A percentile compares a stretch with the other conserved stretches of the same genome.
phyloP scores from a whole-genome alignment of 1,140 invertebrate genomes.

The Orchestia grillus region DNA sequence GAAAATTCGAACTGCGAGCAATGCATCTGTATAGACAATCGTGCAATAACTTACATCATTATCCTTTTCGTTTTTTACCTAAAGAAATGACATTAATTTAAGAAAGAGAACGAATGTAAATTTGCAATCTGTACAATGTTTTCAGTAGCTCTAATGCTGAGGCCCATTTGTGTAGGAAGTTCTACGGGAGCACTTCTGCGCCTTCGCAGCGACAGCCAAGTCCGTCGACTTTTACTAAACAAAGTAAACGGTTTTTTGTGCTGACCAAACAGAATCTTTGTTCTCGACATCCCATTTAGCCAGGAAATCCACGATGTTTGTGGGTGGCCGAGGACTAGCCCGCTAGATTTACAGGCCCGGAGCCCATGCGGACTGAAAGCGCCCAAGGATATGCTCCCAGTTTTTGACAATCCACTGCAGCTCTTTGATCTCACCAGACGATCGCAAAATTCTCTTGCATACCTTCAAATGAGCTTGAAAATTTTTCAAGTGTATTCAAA shows the following conservation, averaged over 20 bases:
- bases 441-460: not conserved
- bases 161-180: not conserved
- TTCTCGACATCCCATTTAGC: conserved; percentile 33
- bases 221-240: not conserved
- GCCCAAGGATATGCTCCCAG: not conserved
- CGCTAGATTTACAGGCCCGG: not conserved
- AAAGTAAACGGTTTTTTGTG: conserved; percentile 5
- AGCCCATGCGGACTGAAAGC: not conserved
- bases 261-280: conserved; percentile 47
- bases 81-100: not conserved
- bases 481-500: not conserved
- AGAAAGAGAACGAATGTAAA: not conserved
- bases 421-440: not conserved
- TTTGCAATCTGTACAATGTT: not conserved
- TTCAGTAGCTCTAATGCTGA: not conserved
- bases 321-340: not conserved
- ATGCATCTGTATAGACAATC: not conserved
- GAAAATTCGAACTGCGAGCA: too few species aligned
- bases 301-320: conserved; percentile 34
- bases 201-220: not conserved
- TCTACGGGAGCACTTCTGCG: not conserved
- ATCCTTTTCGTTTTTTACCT: not conserved
- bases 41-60: not conserved
- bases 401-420: not conserved
- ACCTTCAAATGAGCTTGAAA: not conserved